Evolutionary conservation across 2,797 vertebrate genomes (phyloP).

Genomic region (Cossypha polioptera): DNA sequence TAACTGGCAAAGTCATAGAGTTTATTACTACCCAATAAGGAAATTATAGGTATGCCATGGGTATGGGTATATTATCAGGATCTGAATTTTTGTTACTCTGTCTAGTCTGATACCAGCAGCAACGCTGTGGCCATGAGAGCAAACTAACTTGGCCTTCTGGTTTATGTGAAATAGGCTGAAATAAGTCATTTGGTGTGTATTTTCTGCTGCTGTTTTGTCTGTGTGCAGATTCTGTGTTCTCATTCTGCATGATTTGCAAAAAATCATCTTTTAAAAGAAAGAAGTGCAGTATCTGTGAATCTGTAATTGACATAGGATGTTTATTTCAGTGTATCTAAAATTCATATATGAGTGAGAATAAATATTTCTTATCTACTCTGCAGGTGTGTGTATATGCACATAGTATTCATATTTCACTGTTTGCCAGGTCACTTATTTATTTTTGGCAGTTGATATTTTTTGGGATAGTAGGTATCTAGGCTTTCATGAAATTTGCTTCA

Average conservation of each 20-base stretch:
- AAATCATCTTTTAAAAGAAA: neutral
- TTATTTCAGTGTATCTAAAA: constrained; percentile 29
- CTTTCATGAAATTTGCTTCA: neutral
- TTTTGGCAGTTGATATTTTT: neutral
- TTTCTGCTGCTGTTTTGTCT: neutral
- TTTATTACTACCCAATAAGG: neutral
- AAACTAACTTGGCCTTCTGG: neutral
- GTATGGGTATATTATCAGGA: neutral
- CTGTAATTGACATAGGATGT: neutral
- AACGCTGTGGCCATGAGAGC: neutral
- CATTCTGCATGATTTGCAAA: neutral
- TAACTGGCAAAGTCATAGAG: neutral
- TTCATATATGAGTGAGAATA: neutral
- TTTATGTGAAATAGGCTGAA: neutral
- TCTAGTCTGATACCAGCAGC: neutral
- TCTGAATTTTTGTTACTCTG: neutral
- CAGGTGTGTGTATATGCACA: neutral
- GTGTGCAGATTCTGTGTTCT: neutral
- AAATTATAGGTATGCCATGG: neutral
- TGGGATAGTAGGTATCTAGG: neutral
- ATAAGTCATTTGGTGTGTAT: neutral
- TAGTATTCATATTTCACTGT: neutral
- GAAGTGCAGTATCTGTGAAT: neutral
- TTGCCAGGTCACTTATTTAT: neutral
- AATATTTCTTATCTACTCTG: constrained; percentile 14